A percentile compares a stretch with the other conserved stretches of the same genome.
Evolutionary conservation across 2,888 invertebrate genomes (phyloP).

Genomic region (Acanthosepion esculentum): DNA sequence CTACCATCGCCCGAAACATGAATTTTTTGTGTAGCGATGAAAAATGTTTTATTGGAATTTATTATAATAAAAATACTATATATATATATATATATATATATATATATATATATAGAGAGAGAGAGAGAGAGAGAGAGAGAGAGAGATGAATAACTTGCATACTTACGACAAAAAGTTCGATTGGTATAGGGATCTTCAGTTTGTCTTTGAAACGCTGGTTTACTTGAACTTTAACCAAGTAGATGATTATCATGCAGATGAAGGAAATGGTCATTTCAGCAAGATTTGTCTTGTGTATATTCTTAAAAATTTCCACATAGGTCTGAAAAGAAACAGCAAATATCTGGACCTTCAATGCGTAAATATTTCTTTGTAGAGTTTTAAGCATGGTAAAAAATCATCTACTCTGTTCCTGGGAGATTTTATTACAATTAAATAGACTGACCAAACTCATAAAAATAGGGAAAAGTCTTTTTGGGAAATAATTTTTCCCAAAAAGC

Average conservation of each 20-base stretch:
- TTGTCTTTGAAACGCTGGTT: conserved; percentile 73
- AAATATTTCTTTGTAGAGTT: too few species aligned
- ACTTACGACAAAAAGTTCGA: conserved; percentile 85
- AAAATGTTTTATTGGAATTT: too few species aligned
- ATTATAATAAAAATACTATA: background rate
- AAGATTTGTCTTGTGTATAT: conserved; percentile 80
- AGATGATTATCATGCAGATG: conserved; percentile 81
- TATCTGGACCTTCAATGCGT: too few species aligned
- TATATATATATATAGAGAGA: background rate
- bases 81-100: background rate
- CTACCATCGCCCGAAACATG: too few species aligned
- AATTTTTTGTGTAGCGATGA: too few species aligned
- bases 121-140: background rate
- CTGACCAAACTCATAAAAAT: too few species aligned
- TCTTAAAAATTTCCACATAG: conserved; percentile 78
- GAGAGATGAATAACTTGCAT: background rate
- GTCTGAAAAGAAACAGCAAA: conserved; percentile 77
- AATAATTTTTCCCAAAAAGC: too few species aligned
- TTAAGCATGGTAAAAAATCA: too few species aligned
- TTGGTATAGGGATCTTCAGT: conserved; percentile 84
- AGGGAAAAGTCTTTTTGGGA: too few species aligned
- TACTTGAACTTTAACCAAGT: conserved; percentile 77
- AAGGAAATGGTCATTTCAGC: conserved; percentile 82
- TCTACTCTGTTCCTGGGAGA: too few species aligned
- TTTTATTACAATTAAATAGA: too few species aligned